A percentile compares a stretch with the other conserved stretches of the same genome.
Conservation (phyloP, 2,113 vertebrate species). For the Equus przewalskii region DNA sequence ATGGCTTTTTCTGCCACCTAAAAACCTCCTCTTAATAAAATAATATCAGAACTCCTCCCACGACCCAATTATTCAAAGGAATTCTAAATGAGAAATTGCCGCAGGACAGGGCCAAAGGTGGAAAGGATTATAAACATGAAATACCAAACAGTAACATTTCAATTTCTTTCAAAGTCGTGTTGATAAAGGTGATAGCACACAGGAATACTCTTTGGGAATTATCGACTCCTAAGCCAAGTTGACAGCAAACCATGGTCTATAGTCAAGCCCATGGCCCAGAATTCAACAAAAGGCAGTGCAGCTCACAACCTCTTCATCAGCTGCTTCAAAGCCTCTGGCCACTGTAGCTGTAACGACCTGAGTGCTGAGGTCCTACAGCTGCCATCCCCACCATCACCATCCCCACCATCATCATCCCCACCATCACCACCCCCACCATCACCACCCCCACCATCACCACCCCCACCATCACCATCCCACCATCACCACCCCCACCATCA, state of each 20-base stretch:
- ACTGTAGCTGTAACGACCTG: too few relatives aligned
- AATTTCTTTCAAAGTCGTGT: neutral
- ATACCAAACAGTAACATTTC: neutral
- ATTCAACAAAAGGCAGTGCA: accelerated
- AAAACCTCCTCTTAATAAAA: neutral
- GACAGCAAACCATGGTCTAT: neutral
- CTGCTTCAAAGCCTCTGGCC: neutral
- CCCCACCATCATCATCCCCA: too few relatives aligned
- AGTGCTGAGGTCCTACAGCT: neutral
- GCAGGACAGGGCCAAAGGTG: neutral
- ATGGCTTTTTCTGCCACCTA: neutral
- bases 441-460: too few relatives aligned
- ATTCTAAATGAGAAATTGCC: neutral
- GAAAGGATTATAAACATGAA: neutral
- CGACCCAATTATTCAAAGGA: neutral
- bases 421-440: too few relatives aligned
- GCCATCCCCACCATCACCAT: too few relatives aligned
- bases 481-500: too few relatives aligned
- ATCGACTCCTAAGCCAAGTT: neutral
- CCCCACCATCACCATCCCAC: too few relatives aligned
- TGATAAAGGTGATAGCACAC: neutral
- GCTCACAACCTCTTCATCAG: neutral
- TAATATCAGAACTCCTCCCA: neutral
- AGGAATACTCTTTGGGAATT: neutral
- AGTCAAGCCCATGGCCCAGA: neutral